Evolutionary conservation across 37 sponge, comb jelly and placozoan species (phyloP), one percentile per base, ranked within the genome.

Genomic region (Aphrocallistes beatrix): DNA sequence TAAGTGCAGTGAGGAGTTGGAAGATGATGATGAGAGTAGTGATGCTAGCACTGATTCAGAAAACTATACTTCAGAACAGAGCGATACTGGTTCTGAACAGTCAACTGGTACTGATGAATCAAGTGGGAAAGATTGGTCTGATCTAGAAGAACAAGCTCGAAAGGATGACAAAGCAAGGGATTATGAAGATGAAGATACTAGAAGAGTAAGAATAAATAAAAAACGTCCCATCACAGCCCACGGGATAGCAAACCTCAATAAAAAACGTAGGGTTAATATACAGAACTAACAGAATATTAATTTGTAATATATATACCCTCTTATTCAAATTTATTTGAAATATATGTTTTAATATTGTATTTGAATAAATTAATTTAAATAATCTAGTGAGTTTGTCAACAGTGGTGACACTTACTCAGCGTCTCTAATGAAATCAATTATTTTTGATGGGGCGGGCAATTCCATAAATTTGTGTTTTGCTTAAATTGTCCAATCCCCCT

Each of bases 51-150:
- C 37, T 8, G 40, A n/a, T 28, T 83, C 17, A 28, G 45, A 60
- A 39, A 37, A 82, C 3, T 38, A 82, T 13, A 37, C 6, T 81
- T 37, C 51, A n/a, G 32, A 84, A 17, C 82, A 39, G 6, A 13
- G 75, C 21, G 17, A 60, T 25, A 25, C 75, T 32, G 75, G 75
- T 19, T 60, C 75, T 32, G 75, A 60, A 19, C 75, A 60, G 34
- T 60, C n/a, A 25, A 60, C 17, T 39, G 95, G 87, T 25, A 84
- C 81, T 86, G 94, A 86, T 23, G 96, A 92, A 38, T 92, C 90
- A 82, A 90, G 90, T 88, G 98, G 99, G 0, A 95, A 94, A 85
- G 94, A 93, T 39, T 98, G 99, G 99, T 89, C 89, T 38, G 99
- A 98, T 23, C 90, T 98, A 86, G 99, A 98, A 49, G 93, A 90